Percentiles rank a stretch among this genome's conserved stretches.
Conservation (phyloP, 2,113 vertebrate genomes). For the Myanophis thanlyinensis region DNA sequence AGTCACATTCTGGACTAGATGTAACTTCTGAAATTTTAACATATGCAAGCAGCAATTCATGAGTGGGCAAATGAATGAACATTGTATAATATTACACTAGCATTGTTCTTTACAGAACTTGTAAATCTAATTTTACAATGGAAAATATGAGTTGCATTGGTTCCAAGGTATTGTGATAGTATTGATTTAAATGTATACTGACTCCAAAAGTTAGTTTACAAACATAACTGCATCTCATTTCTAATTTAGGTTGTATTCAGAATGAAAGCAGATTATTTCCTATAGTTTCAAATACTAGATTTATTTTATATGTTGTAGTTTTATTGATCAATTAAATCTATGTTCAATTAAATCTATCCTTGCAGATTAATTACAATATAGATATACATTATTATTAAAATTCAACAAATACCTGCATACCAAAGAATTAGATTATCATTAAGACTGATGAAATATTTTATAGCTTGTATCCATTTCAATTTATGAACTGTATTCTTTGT, state of each 20-base stretch:
- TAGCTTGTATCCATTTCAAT: neutral
- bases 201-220: neutral
- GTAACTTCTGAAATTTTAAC: neutral
- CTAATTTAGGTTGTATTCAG: neutral
- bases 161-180: neutral
- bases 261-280: neutral
- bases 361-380: neutral
- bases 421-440: neutral
- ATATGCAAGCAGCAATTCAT: neutral
- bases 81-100: neutral
- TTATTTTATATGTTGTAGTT: neutral
- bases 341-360: neutral
- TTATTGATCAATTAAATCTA: neutral
- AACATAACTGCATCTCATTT: neutral
- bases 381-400: neutral
- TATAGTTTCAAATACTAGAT: neutral
- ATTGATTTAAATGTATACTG: neutral
- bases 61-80: neutral
- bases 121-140: neutral
- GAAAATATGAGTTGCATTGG: neutral
- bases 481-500: neutral
- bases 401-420: neutral
- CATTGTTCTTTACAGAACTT: neutral
- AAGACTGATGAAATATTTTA: neutral
- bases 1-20: neutral